Base-by-base conservation (phyloP, 2,113 vertebrate genomes). In the Litocranius walleri region DNA sequence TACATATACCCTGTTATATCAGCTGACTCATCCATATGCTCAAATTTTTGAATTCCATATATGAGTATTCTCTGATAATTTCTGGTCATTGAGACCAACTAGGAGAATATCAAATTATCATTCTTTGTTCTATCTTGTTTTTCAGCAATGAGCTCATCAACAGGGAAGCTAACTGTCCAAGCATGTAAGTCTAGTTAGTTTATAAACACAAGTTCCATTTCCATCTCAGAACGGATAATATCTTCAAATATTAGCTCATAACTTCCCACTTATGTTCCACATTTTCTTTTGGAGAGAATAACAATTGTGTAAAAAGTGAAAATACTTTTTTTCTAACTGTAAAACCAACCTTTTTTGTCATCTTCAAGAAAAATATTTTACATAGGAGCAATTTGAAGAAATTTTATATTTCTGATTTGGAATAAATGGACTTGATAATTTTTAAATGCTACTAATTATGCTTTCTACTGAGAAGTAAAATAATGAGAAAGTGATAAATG, bases 81-180 rank as follows among this genome's bases (percentile, higher is more conserved):
- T 78, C 64, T 62, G 40, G 29, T 77, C 57, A 74, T 13, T 83
- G 40, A 90, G 21, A 71, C n/a, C 54, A 96, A n/a, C 33, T 13
- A 56, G 50, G 27, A 91, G 59, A 92, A 83, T 88, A 82, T 87
- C 25, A 86, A 91, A 90, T 96, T 74, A 91, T 90, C 71, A 87
- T 82, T 90, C 57, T 96, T 93, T 95, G 25, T 80, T 96, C n/a
- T 67, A 13, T 97, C 97, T 97, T 97, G 64, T 96, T 87, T 97
- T 98, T 97, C 93, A 97, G 95, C 89, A 94, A 96, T 98, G 95
- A 98, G 81, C n/a, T 97, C 95, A 97, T 95, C 95, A 93, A 45
- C 97, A 96, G 97, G 98, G 50, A 93, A 94, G 45, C 87, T 98
- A 96, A 98, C 78, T 96, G 57, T 97, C 94, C 95, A 95, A 91